Percentiles rank a stretch among this genome's conserved stretches.
Evolutionary conservation across 1,140 invertebrate genomes (phyloP).

Genomic region (Uloborus diversus): DNA sequence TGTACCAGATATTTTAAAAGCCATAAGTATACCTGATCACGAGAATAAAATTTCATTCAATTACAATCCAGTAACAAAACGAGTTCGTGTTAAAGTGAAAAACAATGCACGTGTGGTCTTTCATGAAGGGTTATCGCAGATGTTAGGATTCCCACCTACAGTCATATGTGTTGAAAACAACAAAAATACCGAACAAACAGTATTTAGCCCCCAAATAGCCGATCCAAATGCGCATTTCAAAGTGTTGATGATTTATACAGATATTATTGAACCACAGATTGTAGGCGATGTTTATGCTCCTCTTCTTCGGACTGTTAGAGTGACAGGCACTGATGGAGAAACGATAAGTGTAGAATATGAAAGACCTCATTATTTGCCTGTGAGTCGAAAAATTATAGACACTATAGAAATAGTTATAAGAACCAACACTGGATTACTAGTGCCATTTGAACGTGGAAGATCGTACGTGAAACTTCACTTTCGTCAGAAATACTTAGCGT

Average conservation of each 20-base stretch:
- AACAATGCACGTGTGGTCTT: background rate
- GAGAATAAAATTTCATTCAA: background rate
- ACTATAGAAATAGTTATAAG: conserved; percentile 11
- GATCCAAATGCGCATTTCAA: background rate
- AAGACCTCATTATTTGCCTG: background rate
- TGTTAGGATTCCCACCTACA: background rate
- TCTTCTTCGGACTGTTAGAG: background rate
- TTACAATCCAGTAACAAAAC: background rate
- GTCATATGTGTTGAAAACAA: no score
- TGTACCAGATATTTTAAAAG: background rate
- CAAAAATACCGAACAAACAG: background rate
- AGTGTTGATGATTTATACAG: background rate
- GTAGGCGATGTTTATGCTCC: background rate
- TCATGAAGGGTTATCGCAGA: background rate
- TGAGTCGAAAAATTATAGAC: background rate
- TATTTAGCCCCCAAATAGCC: background rate
- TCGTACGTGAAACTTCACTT: conserved; percentile 8
- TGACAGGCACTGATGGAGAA: background rate
- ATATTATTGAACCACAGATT: background rate
- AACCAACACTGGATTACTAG: background rate
- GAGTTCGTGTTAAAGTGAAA: background rate
- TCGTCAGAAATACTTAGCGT: background rate
- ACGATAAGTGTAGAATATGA: background rate
- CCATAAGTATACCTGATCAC: background rate
- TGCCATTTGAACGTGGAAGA: background rate